These are phyloP conservation scores for Melikaiella ostensackeni DNA, from an alignment of 2,888 invertebrate species.

Conservation along the genomic window DNA sequence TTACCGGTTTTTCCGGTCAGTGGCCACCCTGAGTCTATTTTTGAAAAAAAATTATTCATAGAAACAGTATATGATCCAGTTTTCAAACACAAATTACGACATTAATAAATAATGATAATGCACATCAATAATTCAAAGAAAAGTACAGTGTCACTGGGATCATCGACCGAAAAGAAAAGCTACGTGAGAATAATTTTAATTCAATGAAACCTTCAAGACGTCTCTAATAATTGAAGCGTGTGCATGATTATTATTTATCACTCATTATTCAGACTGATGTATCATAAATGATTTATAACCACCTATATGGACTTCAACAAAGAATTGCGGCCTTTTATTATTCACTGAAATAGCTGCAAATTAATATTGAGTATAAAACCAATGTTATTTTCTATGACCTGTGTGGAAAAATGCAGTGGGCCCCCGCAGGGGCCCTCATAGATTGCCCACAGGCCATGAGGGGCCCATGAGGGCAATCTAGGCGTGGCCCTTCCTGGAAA, in stretches of 20 bases:
- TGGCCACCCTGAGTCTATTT: too few relatives aligned
- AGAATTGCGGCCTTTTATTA: not conserved
- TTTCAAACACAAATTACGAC: not conserved
- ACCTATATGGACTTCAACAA: not conserved
- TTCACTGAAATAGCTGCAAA: not conserved
- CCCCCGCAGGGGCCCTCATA: too few relatives aligned
- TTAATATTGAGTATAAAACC: not conserved
- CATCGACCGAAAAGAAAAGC: slow-evolving; percentile 37
- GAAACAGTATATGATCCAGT: not conserved
- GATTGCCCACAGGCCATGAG: too few relatives aligned
- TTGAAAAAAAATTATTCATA: not conserved
- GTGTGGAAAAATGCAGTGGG: too few relatives aligned
- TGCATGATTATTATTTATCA: slow-evolving; percentile 17
- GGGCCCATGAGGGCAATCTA: too few relatives aligned
- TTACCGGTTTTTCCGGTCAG: too few relatives aligned
- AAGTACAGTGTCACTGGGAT: slow-evolving; percentile 21
- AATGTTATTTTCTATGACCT: too few relatives aligned
- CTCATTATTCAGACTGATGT: slow-evolving; percentile 16
- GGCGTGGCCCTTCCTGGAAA: too few relatives aligned
- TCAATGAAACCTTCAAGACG: slow-evolving; percentile 13
- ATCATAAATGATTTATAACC: slow-evolving; percentile 1
- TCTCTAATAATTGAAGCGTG: not conserved
- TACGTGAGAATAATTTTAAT: slow-evolving; percentile 37
- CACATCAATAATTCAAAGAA: slow-evolving; percentile 8
- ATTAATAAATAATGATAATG: not conserved